Evolutionary conservation across 2,797 vertebrate species (phyloP).

Genomic region (Phoeniculus purpureus): DNA sequence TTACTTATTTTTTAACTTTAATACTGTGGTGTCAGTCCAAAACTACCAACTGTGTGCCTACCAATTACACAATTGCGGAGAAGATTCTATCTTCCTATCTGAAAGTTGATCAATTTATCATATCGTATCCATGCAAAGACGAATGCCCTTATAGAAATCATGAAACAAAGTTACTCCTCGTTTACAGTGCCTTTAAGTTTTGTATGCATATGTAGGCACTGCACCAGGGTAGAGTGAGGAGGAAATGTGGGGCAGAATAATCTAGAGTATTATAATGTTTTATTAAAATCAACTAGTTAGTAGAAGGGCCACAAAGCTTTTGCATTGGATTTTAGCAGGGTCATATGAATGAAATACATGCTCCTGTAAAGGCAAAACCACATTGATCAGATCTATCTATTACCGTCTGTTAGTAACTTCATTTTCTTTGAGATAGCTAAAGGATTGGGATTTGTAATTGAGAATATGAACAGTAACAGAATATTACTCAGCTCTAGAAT

Average conservation of each 20-base stretch:
- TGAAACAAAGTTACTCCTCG: background rate
- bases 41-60: background rate
- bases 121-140: background rate
- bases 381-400: background rate
- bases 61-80: background rate
- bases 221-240: background rate
- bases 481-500: background rate
- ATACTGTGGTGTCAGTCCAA: slow-evolving; percentile 11
- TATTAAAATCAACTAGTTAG: background rate
- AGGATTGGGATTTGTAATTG: slow-evolving; percentile 13
- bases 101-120: background rate
- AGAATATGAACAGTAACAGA: background rate
- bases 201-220: background rate
- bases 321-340: background rate
- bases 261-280: background rate
- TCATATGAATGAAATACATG: background rate
- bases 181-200: background rate
- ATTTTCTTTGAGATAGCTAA: background rate
- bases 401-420: background rate
- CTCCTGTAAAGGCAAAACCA: background rate
- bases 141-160: background rate
- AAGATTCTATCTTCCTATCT: background rate
- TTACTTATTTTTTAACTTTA: background rate
- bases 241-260: background rate
- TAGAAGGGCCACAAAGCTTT: accelerated